These are phyloP conservation scores for Acanthurus leucopareius DNA, from an alignment of 2,797 vertebrate genomes.

Conservation along the genomic window DNA sequence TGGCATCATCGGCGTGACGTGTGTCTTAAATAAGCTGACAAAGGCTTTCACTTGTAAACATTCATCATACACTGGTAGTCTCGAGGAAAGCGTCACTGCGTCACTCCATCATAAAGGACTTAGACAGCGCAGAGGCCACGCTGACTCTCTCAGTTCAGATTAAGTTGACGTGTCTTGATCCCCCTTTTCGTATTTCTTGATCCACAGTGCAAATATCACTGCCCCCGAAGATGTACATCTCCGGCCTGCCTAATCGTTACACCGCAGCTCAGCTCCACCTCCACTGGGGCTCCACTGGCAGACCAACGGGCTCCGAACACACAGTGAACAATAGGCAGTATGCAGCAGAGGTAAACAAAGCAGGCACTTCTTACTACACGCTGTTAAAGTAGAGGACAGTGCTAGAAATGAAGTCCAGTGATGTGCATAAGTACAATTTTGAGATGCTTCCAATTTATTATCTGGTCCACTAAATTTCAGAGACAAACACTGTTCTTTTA, in stretches of 20 bases:
- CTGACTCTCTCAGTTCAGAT: slow-evolving; percentile 9
- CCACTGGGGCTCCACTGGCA: slow-evolving; percentile 92
- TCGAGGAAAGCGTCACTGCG: slow-evolving; percentile 10
- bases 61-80: slow-evolving; percentile 50
- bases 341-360: slow-evolving; percentile 90
- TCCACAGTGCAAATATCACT: slow-evolving; percentile 91
- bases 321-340: slow-evolving; percentile 89
- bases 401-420: neutral
- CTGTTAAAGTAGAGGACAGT: neutral
- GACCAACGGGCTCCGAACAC: slow-evolving; percentile 92
- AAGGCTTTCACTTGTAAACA: slow-evolving; percentile 48
- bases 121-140: too few relatives aligned
- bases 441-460: too few relatives aligned
- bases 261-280: slow-evolving; percentile 93
- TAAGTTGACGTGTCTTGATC: too few relatives aligned
- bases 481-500: neutral
- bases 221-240: slow-evolving; percentile 88
- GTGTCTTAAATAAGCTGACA: slow-evolving; percentile 68
- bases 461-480: too few relatives aligned
- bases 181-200: slow-evolving; percentile 27
- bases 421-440: neutral
- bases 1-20: slow-evolving; percentile 45
- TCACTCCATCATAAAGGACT: slow-evolving; percentile 37
- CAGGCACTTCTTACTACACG: neutral
- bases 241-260: slow-evolving; percentile 88